Base-by-base conservation (phyloP, 2,888 invertebrate genomes). In the Calameuta filiformis region DNA sequence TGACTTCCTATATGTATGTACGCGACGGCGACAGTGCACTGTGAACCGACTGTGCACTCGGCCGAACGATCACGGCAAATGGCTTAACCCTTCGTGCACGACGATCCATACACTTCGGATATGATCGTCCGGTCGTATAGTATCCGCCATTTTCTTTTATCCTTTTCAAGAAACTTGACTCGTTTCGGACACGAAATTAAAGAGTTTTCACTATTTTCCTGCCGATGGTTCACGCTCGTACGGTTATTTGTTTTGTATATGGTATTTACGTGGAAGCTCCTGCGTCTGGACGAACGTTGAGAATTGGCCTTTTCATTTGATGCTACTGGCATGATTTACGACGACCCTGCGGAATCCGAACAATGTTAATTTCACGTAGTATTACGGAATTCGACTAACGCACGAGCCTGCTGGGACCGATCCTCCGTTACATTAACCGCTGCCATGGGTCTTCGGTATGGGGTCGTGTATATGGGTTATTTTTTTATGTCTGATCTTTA, bases 321-420 rank as follows among this genome's bases (percentile, higher is more conserved):
- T 9, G 56, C 23, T 56, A 56, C 56, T 56, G 56, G 83, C 85
- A 87, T 87, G 88, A 87, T 88, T 87, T 86, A 88, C 85, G 83
- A 80, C 81, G 84, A 83, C 82, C 85, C 83, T 85, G 84, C 80
- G 89, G 89, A 89, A 90, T 90, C 82, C 86, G 84, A 90, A 87
- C 90, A 88, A 89, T 90, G 90, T 89, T 90, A 90, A 90, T 90
- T 89, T 89, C 89, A 84, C 85, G 83, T 85, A 82, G 86, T 83
- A 85, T 87, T 83, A 81, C 78, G 85, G 81, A 85, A 86, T 87
- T 86, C 81, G 83, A 79, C 76, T 34, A 34, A 71, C 33, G 12
- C 71, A 12, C 15, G 33, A 35, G 15, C 9, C 71, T 15, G 71
- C 71, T 3, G 71, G 71, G 71, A 31, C 71, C 33, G 71, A 34